Base-by-base conservation (phyloP, 2,113 vertebrate genomes). In the Calidris pygmaea region DNA sequence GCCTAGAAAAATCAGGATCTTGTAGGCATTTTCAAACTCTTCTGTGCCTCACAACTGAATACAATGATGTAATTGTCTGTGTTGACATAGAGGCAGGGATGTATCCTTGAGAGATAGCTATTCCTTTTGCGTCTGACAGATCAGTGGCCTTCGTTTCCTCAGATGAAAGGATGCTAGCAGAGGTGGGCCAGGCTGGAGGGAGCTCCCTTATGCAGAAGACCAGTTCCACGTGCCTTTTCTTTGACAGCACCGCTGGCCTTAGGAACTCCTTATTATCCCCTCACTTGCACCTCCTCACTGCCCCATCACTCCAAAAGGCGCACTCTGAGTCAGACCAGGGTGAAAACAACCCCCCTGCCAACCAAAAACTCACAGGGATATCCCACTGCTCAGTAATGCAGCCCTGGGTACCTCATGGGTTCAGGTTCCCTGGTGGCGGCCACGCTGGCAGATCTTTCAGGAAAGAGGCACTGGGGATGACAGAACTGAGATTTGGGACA, bases 361-460 rank as follows among this genome's bases (percentile, higher is more conserved):
- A 30, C 39, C 30, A 45, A 43, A 91, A 39, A 5, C 34, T 35
- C 34, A 3, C 4, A 22, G 50, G 32, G 11, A 14, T 27, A 71
- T 43, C 56, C 47, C 52, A 68, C 4, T 68, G 34, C 35, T 84
- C 67, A 84, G 39, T 12, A 55, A 66, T 9, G 60, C 56, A 81
- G 50, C 68, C 32, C 39, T 0, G 1, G 71, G 70, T 48, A 47
- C 30, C 30, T 32, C 26, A 30, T 2, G 4, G 29, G 19, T n/a
- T 47, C 70, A 37, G 50, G 73, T 22, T 50, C 45, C 30, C 30
- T 10, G 0, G 0, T 16, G 35, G 55, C 3, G 8, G 73, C 71
- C n/a, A 29, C 1, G 0, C 66, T 75, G 72, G 66, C 47, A 52
- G 53, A 12, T 0, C 0, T 32, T 29, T 6, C 1, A 1, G 76